These are phyloP conservation scores for Heliconius hermathena DNA, from an alignment of 1,140 invertebrate species.

Conservation along the genomic window DNA sequence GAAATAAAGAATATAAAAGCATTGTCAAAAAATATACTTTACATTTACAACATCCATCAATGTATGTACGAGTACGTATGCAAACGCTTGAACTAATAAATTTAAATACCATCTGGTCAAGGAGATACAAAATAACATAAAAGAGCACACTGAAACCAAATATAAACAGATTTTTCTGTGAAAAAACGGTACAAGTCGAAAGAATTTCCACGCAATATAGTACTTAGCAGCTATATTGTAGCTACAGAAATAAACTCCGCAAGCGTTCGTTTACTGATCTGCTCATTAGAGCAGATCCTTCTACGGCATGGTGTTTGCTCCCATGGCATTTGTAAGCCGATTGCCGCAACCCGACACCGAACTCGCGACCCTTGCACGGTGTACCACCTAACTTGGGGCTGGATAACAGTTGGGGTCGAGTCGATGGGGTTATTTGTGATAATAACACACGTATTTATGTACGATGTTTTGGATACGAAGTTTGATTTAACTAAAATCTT, in stretches of 20 bases:
- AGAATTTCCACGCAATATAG: not conserved
- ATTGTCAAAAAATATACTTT: not conserved
- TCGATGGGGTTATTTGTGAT: constrained; percentile 26
- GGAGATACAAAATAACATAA: constrained; percentile 1
- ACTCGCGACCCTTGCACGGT: constrained; percentile 62
- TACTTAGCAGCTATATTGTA: not conserved
- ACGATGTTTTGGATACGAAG: not conserved
- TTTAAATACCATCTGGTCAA: constrained; percentile 1
- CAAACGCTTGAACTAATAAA: not conserved
- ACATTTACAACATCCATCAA: not conserved
- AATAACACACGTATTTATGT: constrained; percentile 7
- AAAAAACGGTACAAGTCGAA: not conserved
- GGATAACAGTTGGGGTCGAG: constrained; percentile 31
- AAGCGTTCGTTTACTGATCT: constrained; percentile 18
- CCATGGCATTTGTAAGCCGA: constrained; percentile 69
- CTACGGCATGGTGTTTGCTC: constrained; percentile 59
- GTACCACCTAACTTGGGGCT: constrained; percentile 42
- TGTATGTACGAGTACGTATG: not conserved
- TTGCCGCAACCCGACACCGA: constrained; percentile 72
- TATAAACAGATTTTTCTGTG: constrained; percentile 2
- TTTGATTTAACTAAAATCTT: not conserved
- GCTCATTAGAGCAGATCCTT: constrained; percentile 67
- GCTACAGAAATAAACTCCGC: not conserved
- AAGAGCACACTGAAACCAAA: constrained; percentile 1
- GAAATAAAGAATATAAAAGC: no score